Base-by-base conservation (phyloP, 2,797 vertebrate genomes). In the Sebastes kiyomatsui region DNA sequence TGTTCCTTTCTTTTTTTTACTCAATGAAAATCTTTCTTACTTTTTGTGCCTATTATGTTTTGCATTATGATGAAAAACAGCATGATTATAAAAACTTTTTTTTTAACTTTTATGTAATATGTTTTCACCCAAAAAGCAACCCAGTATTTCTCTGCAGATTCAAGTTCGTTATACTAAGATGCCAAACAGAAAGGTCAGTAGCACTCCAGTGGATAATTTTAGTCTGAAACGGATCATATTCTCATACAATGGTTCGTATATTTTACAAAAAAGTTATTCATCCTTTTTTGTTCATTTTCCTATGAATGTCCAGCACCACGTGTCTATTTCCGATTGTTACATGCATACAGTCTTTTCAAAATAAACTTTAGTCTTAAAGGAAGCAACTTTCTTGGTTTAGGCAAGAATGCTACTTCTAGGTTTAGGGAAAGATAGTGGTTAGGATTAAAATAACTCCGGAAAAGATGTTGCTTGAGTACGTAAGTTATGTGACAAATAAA, bases 81-180 rank as follows among this genome's bases (percentile, higher is more conserved):
- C 12, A 35, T 28, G 2, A 25, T 67, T 30, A 30, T 13, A n/a
- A 54, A 9, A 22, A 22, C 5, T 56, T 22, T 54, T 54, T 30
- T 55, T 32, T 14, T 16, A n/a, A 42, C 20, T 10, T 42, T 42
- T 3, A 55, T 67, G 10, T 54, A 35, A 30, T 22, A 56, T 30
- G 13, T 35, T 65, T 78, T 71, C 22, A 38, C 4, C 16, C 4
- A 30, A 20, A 67, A 55, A 33, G 3, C n/a, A 62, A 46, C 2
- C 7, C 30, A 52, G 46, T 77, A 27, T 61, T 69, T 60, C 18
- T 55, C 28, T 18, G 30, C 20, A 70, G 33, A 77, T 55, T 62
- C 1, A 67, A 42, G 11, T 28, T 16, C 2, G 8, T 58, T 14
- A 42, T 30, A 18, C 12, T 25, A 33, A 49, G 6, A 72, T 12